phyloP scores from a whole-genome alignment of 1,140 invertebrate genomes.

The Diachasmimorpha longicaudata region DNA sequence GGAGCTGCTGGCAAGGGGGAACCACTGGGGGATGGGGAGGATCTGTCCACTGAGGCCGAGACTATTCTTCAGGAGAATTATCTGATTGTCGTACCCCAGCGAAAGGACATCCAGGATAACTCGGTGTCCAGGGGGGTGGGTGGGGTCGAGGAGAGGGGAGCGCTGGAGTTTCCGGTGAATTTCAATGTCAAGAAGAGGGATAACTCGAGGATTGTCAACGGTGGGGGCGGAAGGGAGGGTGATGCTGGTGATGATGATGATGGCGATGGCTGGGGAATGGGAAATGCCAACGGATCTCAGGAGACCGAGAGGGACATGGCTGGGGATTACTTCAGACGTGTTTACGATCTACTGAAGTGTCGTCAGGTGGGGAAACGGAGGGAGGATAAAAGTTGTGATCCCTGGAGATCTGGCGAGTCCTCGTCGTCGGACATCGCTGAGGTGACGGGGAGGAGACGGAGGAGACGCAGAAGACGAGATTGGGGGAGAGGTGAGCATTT shows the following conservation, averaged over 20 bases:
- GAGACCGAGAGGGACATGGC: background rate
- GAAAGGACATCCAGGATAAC: background rate
- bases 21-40: background rate
- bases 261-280: background rate
- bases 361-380: conserved; percentile 35
- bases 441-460: conserved; percentile 33
- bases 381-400: conserved; percentile 11
- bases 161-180: background rate
- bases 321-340: conserved; percentile 48
- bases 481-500: background rate
- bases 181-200: background rate
- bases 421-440: conserved; percentile 42
- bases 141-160: background rate
- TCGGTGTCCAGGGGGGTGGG: background rate
- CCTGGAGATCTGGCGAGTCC: conserved; percentile 35
- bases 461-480: conserved; percentile 40
- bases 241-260: conserved; percentile 15
- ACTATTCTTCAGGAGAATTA: conserved; percentile 51
- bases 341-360: conserved; percentile 52
- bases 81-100: conserved; percentile 33
- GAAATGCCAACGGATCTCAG: background rate
- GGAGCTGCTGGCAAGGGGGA: too few species aligned
- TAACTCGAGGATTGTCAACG: conserved; percentile 44
- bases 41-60: conserved; percentile 33
- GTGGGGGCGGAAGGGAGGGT: conserved; percentile 1